These are phyloP conservation scores for Eretmodus cyanostictus DNA, from an alignment of 2,113 vertebrate species.

Conservation along the genomic window DNA sequence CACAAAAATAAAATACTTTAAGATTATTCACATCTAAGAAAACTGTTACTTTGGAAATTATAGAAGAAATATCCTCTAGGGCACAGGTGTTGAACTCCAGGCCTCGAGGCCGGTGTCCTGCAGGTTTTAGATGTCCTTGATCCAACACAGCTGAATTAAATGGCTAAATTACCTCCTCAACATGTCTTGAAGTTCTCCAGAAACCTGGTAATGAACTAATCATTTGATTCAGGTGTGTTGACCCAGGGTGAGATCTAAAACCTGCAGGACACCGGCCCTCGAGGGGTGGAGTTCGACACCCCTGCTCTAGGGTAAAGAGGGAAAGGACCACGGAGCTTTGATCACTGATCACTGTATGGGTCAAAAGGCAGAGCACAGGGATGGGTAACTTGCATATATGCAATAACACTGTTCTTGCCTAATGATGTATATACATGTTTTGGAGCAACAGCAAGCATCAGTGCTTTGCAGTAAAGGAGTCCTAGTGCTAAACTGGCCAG, in stretches of 20 bases:
- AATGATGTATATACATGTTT: background rate
- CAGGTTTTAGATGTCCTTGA: background rate
- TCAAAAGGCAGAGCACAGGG: background rate
- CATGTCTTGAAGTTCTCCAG: background rate
- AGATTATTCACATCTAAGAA: background rate
- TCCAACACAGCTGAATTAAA: background rate
- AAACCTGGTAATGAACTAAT: background rate
- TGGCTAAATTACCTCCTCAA: background rate
- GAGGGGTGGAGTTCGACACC: rapidly evolving
- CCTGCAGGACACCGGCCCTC: background rate
- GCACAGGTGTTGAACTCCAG: background rate
- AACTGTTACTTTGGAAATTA: background rate
- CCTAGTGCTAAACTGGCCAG: background rate
- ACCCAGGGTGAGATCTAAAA: background rate
- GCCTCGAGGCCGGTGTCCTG: background rate
- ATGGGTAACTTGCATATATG: background rate
- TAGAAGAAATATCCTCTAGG: background rate
- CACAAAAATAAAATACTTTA: background rate
- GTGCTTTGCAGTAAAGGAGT: background rate
- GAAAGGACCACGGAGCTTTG: background rate
- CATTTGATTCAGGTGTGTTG: background rate
- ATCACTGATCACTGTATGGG: too few relatives aligned
- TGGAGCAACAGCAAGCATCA: background rate
- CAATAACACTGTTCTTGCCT: background rate
- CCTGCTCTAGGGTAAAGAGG: background rate